These are phyloP conservation scores for Poeciliopsis infans DNA, from an alignment of 2,797 vertebrate genomes.

Conservation along the genomic window DNA sequence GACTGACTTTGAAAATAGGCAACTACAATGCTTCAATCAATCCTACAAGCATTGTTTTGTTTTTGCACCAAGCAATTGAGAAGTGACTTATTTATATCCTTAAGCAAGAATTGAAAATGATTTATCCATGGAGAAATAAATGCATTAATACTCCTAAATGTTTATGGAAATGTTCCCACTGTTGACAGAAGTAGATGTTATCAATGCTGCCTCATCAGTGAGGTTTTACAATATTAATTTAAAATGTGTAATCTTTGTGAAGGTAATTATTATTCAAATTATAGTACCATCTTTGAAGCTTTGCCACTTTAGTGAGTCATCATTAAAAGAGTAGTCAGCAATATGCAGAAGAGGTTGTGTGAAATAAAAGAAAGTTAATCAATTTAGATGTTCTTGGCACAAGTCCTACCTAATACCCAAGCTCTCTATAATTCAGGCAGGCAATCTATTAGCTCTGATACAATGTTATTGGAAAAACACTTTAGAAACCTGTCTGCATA, in stretches of 20 bases:
- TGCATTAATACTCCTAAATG: neutral
- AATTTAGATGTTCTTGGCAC: constrained; percentile 34
- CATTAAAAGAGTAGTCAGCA: constrained; percentile 34
- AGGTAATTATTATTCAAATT: constrained; percentile 8
- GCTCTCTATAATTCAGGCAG: constrained; percentile 63
- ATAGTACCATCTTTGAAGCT: constrained; percentile 8
- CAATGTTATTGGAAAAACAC: constrained; percentile 68
- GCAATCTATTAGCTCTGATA: constrained; percentile 64
- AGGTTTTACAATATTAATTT: neutral
- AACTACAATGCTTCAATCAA: neutral
- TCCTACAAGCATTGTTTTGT: neutral
- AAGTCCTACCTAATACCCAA: constrained; percentile 4
- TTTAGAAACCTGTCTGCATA: constrained; percentile 62
- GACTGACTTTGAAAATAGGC: neutral
- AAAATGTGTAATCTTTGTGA: neutral
- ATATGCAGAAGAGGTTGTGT: constrained; percentile 25
- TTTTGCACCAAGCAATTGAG: neutral
- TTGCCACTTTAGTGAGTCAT: constrained; percentile 10
- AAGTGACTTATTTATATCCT: neutral
- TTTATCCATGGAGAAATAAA: neutral
- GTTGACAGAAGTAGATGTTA: neutral
- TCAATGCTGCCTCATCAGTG: neutral
- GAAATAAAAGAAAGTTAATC: constrained; percentile 44
- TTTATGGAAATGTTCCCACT: neutral
- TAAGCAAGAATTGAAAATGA: neutral